Base-by-base conservation (phyloP, 2,888 invertebrate genomes). In the Leucophora obtusa region DNA sequence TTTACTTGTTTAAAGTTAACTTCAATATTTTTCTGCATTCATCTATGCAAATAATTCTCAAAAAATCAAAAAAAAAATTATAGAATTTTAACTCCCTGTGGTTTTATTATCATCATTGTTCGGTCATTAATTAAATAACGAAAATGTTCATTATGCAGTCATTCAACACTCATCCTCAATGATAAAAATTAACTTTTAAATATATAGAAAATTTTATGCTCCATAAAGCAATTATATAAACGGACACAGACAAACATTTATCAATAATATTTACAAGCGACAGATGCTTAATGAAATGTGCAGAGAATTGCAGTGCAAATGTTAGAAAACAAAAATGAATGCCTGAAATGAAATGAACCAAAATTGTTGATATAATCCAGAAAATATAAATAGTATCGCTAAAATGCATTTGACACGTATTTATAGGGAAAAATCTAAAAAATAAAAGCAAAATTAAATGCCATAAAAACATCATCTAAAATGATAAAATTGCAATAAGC, bases 391-490 rank as follows among this genome's bases (percentile, higher is more conserved):
- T 56, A 24, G 62, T 68, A 38, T 2, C 21, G 1, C 53, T 18
- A 70, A 80, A 70, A 70, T 77, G 77, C 70, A 70, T 66, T 74
- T 82, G 72, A 76, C 76, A 69, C 65, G 69, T 70, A 51, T 21
- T 65, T 21, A 9, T 50, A 5, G 21, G 43, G 0, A 17, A 43
- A 17, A 65, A 24, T 47, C 5, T 50, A 54, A 35, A 69, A 75
- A 35, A 3, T 6, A 59, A 11, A 21, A 43, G 51, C 7, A 15
- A 73, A 77, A 50, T 65, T 54, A 56, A 73, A 81, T 50, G 28
- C 43, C 35, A 53, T 69, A 9, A 47, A 28, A 47, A 76, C 50
- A 62, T n/a, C 62, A 69, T 73, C 43, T 72, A 15, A 72, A 51
- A 43, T 47, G 50, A 43, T 17, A 10, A 7, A 5, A 21, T 24